These are phyloP conservation scores for Drosophila azteca DNA, from an alignment of 1,140 invertebrate species.

Conservation along the genomic window DNA sequence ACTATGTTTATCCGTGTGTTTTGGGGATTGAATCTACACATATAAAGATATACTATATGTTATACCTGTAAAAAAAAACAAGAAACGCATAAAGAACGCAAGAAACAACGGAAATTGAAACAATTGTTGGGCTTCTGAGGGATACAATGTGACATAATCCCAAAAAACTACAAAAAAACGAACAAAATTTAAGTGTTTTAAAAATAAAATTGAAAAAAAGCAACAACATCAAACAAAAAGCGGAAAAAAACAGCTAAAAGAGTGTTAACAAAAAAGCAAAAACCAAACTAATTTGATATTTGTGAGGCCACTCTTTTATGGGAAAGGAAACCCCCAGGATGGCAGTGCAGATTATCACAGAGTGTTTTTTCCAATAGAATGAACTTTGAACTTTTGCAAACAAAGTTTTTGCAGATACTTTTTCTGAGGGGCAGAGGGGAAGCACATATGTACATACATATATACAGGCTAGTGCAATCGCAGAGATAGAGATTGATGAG, in stretches of 20 bases:
- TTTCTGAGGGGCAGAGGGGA: neutral
- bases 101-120: conserved; percentile 26
- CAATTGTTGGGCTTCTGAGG: conserved; percentile 47
- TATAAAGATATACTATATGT: conserved; percentile 32
- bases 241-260: conserved; percentile 8
- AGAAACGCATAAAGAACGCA: conserved; percentile 30
- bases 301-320: conserved; percentile 33
- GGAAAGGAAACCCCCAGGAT: conserved; percentile 7
- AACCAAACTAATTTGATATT: conserved; percentile 10
- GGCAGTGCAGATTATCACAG: conserved; percentile 31
- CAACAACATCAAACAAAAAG: conserved; percentile 61
- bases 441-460: neutral
- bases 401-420: conserved; percentile 29
- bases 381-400: conserved; percentile 62
- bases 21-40: conserved; percentile 30
- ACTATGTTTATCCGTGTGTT: conserved; percentile 69
- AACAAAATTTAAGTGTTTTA: conserved; percentile 76
- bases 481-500: conserved; percentile 1
- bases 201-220: conserved; percentile 70
- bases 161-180: conserved; percentile 34
- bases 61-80: conserved; percentile 14
- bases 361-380: conserved; percentile 2
- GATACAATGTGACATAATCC: conserved; percentile 65
- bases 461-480: conserved; percentile 12
- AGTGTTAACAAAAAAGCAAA: conserved; percentile 34